phyloP scores from a whole-genome alignment of 2,888 invertebrate genomes.

The Pristionchus arcanus region DNA sequence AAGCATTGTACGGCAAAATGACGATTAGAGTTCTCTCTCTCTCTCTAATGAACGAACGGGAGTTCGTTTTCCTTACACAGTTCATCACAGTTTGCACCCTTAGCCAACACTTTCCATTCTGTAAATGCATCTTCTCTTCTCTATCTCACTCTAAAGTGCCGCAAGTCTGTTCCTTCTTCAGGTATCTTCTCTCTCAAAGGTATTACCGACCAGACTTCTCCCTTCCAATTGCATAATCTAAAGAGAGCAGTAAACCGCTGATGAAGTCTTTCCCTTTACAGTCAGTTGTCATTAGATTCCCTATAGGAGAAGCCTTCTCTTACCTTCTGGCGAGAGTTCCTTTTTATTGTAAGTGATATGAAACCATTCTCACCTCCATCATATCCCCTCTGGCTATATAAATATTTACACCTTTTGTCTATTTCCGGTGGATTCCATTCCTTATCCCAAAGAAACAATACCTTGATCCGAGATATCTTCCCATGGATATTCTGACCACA shows the following conservation, averaged over 20 bases:
- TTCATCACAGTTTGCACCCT: conserved; percentile 50
- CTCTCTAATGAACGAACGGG: conserved; percentile 18
- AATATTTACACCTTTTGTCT: not conserved
- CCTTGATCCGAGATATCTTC: too few species aligned
- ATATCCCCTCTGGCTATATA: not conserved
- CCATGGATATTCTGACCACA: not conserved
- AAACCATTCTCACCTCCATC: not conserved
- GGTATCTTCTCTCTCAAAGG: conserved; percentile 33
- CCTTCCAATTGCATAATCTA: conserved; percentile 30
- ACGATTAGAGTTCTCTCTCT: not conserved
- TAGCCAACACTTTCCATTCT: conserved; percentile 5
- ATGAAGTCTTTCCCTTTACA: conserved; percentile 30
- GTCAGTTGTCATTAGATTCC: conserved; percentile 29
- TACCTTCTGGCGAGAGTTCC: not conserved
- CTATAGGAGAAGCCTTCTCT: not conserved
- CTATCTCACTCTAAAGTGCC: not conserved
- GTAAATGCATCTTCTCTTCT: not conserved
- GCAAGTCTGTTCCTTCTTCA: not conserved
- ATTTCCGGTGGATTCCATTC: not conserved
- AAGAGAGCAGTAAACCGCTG: conserved; percentile 31
- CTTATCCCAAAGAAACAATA: not conserved
- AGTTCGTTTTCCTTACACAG: conserved; percentile 54
- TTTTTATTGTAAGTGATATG: not conserved
- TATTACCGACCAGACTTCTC: conserved; percentile 20
- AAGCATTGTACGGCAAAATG: conserved; percentile 29